These are phyloP conservation scores for Zenarchopterus dispar DNA, from an alignment of 2,797 vertebrate genomes.

Conservation along the genomic window DNA sequence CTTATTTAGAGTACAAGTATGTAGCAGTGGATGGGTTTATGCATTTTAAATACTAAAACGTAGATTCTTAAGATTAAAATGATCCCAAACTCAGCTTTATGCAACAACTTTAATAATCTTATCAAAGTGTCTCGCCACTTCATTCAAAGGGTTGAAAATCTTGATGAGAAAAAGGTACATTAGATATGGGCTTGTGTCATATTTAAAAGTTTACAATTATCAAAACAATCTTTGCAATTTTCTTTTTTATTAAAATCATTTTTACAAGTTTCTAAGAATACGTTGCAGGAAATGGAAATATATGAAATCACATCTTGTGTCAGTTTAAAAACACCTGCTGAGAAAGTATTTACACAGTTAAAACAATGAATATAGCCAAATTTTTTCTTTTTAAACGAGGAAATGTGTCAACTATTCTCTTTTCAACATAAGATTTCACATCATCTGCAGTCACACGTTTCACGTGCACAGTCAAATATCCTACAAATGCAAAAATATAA, in stretches of 20 bases:
- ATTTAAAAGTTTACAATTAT: conserved; percentile 25
- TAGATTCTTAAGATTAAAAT: too few relatives aligned
- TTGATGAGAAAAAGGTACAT: neutral
- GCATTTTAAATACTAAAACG: too few relatives aligned
- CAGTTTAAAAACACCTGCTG: neutral
- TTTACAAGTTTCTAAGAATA: too few relatives aligned
- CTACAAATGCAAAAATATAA: conserved; percentile 18
- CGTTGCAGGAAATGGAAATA: too few relatives aligned
- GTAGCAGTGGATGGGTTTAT: too few relatives aligned
- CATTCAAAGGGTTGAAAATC: neutral
- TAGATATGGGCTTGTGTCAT: neutral
- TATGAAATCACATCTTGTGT: neutral
- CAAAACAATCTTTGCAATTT: neutral
- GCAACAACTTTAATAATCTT: too few relatives aligned
- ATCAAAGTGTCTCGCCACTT: neutral
- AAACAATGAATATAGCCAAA: neutral
- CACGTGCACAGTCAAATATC: conserved; percentile 5
- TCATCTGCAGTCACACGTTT: conserved; percentile 1
- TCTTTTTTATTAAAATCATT: neutral
- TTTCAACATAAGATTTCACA: neutral
- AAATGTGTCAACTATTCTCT: too few relatives aligned
- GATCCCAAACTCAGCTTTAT: too few relatives aligned
- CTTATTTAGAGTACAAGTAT: too few relatives aligned
- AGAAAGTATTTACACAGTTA: neutral
- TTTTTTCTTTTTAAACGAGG: neutral